Percentiles rank a stretch among this genome's conserved stretches.
Evolutionary conservation across 2,888 invertebrate genomes (phyloP).

Genomic region (Drosophila maculinotata): DNA sequence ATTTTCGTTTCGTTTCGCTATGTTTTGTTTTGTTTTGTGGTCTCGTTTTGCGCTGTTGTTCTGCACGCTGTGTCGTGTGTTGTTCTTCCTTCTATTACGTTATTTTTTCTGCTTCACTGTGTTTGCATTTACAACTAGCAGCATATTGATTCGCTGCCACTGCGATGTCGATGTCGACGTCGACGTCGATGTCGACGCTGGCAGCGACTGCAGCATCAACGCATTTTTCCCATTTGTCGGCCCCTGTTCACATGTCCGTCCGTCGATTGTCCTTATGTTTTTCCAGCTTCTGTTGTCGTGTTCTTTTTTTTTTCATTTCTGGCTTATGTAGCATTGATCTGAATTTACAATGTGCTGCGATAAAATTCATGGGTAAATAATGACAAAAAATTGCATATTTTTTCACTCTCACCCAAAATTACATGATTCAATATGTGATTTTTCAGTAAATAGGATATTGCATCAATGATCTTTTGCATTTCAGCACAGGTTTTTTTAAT

Average conservation of each 20-base stretch:
- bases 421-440: constrained; percentile 1
- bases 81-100: constrained; percentile 8
- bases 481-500: no score
- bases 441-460: constrained; percentile 1
- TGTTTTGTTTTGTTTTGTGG: constrained; percentile 31
- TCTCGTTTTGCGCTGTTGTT: constrained; percentile 34
- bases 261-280: constrained; percentile 34
- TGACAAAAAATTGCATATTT: background rate
- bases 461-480: background rate
- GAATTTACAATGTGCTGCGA: constrained; percentile 24
- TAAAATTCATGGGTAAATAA: constrained; percentile 1
- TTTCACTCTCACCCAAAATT: background rate
- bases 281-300: constrained; percentile 18
- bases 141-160: constrained; percentile 70
- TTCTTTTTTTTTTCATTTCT: constrained; percentile 23
- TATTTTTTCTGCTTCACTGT: constrained; percentile 30
- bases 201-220: constrained; percentile 44
- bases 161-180: constrained; percentile 4
- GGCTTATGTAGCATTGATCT: constrained; percentile 42
- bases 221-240: constrained; percentile 66
- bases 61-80: constrained; percentile 46
- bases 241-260: constrained; percentile 37
- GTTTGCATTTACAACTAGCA: constrained; percentile 51
- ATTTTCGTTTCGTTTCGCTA: constrained; percentile 16
- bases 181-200: constrained; percentile 7